phyloP scores from a whole-genome alignment of 2,888 invertebrate genomes.

The Linnaemya vulpina region DNA sequence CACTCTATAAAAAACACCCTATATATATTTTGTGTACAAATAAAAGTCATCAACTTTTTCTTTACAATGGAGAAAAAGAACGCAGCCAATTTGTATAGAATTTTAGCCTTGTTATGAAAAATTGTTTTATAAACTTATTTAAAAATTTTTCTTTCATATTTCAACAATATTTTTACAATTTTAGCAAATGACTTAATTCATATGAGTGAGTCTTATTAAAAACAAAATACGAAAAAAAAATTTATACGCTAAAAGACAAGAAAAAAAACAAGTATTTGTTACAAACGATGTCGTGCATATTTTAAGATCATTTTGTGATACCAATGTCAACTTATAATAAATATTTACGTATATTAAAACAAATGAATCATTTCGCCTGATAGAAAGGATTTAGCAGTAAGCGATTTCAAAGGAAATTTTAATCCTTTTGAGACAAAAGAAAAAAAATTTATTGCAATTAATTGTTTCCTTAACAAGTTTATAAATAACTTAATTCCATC shows the following conservation, averaged over 20 bases:
- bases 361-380: neutral
- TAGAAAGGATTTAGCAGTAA: neutral
- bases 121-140: slow-evolving; percentile 47
- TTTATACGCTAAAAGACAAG: slow-evolving; percentile 35
- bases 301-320: neutral
- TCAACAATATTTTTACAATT: slow-evolving; percentile 63
- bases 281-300: slow-evolving; percentile 20
- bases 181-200: slow-evolving; percentile 72
- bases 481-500: too few species aligned
- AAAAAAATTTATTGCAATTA: too few species aligned
- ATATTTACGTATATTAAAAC: neutral
- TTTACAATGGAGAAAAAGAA: slow-evolving; percentile 32
- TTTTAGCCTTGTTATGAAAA: slow-evolving; percentile 65
- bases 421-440: too few species aligned
- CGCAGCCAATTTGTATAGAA: slow-evolving; percentile 27
- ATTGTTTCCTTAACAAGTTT: too few species aligned
- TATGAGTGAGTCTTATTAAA: slow-evolving; percentile 37
- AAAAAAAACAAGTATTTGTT: slow-evolving; percentile 47
- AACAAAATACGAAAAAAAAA: slow-evolving; percentile 18
- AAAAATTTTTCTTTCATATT: neutral
- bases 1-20: too few species aligned
- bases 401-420: too few species aligned
- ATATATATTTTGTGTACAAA: slow-evolving; percentile 5
- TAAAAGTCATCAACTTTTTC: slow-evolving; percentile 16
- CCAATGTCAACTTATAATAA: slow-evolving; percentile 26